A percentile compares a stretch with the other conserved stretches of the same genome.
phyloP scores from a whole-genome alignment of 2,797 vertebrate genomes.

The Sebastes kiyomatsui region DNA sequence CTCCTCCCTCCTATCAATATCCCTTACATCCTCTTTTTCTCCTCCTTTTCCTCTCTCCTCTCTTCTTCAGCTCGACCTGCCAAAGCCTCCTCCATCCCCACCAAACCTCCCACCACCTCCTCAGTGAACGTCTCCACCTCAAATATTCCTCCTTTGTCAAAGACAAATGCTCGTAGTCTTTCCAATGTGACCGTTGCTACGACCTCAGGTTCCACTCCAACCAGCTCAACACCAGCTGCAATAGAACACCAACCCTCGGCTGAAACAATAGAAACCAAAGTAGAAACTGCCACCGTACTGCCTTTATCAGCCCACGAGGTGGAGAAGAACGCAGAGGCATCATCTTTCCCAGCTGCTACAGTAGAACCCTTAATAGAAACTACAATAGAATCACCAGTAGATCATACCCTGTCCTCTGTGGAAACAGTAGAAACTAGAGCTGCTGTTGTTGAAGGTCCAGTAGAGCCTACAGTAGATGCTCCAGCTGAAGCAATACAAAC shows the following conservation, averaged over 20 bases:
- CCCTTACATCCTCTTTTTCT: neutral
- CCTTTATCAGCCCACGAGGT: neutral
- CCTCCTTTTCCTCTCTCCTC: neutral
- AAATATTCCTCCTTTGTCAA: neutral
- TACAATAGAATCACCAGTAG: neutral
- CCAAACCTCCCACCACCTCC: conserved; percentile 4
- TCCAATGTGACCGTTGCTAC: neutral
- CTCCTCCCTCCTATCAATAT: neutral
- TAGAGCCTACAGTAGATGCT: neutral
- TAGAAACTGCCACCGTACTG: neutral
- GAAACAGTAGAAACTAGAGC: neutral
- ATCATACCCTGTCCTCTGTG: neutral
- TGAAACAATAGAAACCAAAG: neutral
- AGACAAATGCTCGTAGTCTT: neutral
- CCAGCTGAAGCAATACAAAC: neutral
- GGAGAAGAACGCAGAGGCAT: neutral
- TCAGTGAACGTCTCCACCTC: neutral
- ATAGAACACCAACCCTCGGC: neutral
- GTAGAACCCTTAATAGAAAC: neutral
- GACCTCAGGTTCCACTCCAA: neutral
- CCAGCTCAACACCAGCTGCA: neutral
- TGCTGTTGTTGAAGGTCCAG: neutral
- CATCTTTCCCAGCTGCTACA: neutral
- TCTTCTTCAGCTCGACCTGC: neutral
- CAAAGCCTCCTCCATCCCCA: neutral